Evolutionary conservation across 1,140 invertebrate species (phyloP).

Genomic region (Phymorhynchus buccinoides): DNA sequence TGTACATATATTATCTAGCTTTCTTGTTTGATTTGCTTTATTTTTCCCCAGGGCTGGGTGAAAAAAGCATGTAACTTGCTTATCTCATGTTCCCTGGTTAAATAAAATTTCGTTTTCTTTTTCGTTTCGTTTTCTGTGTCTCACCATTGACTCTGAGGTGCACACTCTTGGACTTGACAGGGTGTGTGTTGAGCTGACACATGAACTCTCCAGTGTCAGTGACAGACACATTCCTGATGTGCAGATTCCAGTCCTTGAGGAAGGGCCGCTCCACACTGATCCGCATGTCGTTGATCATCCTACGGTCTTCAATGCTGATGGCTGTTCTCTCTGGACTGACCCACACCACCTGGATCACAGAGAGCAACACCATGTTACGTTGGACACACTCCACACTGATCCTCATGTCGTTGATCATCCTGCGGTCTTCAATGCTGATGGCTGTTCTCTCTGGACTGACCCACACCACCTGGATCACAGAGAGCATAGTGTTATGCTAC

Average conservation of each 20-base stretch:
- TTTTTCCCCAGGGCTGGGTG: no score
- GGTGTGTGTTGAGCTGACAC: constrained; percentile 65
- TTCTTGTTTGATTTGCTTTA: no score
- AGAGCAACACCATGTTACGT: no score
- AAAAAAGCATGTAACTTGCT: no score
- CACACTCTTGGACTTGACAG: constrained; percentile 58
- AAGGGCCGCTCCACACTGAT: constrained; percentile 63
- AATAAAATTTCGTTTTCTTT: no score
- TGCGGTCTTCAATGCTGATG: constrained; percentile 61
- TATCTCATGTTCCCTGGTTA: no score
- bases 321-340: constrained; percentile 60
- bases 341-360: constrained; percentile 67
- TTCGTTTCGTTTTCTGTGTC: no score
- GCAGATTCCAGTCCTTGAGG: constrained; percentile 65
- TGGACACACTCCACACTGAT: constrained; percentile 66
- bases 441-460: constrained; percentile 60
- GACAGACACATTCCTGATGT: constrained; percentile 60
- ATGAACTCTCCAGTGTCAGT: constrained; percentile 61
- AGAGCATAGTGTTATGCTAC: no score
- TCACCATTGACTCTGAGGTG: constrained; percentile 63
- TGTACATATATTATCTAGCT: no score
- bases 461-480: constrained; percentile 71
- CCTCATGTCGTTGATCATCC: constrained; percentile 62
- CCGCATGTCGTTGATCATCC: constrained; percentile 62
- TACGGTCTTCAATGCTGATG: constrained; percentile 61